These are phyloP conservation scores for Cotesia typhae DNA, from an alignment of 1,140 invertebrate species.

Conservation along the genomic window DNA sequence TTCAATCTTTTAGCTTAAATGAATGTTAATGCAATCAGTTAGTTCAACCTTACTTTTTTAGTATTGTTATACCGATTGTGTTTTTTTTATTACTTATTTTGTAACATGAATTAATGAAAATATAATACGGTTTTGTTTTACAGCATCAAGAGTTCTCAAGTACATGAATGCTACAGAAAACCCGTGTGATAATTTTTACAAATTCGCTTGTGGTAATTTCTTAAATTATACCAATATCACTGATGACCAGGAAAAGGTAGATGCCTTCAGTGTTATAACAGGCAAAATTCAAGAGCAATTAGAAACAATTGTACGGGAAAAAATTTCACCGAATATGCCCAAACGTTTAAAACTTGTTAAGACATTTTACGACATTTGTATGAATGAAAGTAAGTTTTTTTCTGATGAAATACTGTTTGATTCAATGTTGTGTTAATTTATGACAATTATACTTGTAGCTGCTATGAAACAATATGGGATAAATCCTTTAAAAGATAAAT, in stretches of 20 bases:
- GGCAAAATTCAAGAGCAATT: constrained; percentile 84
- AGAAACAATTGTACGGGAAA: constrained; percentile 76
- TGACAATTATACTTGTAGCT: constrained; percentile 61
- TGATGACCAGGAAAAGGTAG: constrained; percentile 77
- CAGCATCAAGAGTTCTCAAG: constrained; percentile 66
- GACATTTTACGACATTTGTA: constrained; percentile 82
- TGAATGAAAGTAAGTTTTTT: constrained; percentile 80
- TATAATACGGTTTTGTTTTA: constrained; percentile 1
- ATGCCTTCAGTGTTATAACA: constrained; percentile 81
- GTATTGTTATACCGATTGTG: too few species aligned
- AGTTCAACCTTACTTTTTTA: too few species aligned
- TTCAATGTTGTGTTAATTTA: not conserved
- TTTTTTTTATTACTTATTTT: too few species aligned
- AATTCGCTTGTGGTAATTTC: constrained; percentile 70
- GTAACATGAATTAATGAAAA: too few species aligned
- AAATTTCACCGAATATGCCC: constrained; percentile 71
- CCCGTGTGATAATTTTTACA: constrained; percentile 85
- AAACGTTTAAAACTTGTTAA: constrained; percentile 80
- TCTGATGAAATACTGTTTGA: too few species aligned
- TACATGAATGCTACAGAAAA: constrained; percentile 68
- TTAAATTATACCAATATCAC: constrained; percentile 64
- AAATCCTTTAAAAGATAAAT: constrained; percentile 74
- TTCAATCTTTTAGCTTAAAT: too few species aligned
- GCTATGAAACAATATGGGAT: constrained; percentile 79
- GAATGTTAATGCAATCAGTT: too few species aligned